These are phyloP conservation scores for Penaeus monodon DNA, from an alignment of 2,888 invertebrate genomes.

Conservation along the genomic window DNA sequence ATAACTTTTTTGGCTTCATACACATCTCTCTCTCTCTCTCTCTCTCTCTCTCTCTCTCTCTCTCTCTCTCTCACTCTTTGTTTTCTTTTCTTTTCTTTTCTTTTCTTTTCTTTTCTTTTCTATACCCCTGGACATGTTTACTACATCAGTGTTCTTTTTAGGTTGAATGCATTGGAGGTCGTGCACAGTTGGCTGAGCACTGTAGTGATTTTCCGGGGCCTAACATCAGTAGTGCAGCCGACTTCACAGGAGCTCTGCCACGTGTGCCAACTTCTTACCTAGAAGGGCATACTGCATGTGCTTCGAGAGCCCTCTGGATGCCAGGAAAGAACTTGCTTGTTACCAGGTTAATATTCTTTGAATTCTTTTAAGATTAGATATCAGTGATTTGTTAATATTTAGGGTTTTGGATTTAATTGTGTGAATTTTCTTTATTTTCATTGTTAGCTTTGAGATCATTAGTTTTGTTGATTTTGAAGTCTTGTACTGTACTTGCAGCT, in stretches of 20 bases:
- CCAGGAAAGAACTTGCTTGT: slow-evolving; percentile 51
- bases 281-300: slow-evolving; percentile 60
- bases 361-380: background rate
- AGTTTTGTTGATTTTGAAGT: too few species aligned
- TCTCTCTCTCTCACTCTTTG: too few species aligned
- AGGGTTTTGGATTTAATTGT: too few species aligned
- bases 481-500: too few species aligned
- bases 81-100: too few species aligned
- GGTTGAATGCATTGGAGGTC: slow-evolving; percentile 59
- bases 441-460: too few species aligned
- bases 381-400: background rate
- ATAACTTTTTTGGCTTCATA: too few species aligned
- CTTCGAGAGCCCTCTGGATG: slow-evolving; percentile 54
- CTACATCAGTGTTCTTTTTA: background rate
- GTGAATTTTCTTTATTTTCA: too few species aligned
- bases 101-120: too few species aligned
- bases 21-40: too few species aligned
- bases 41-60: too few species aligned
- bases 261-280: slow-evolving; percentile 42
- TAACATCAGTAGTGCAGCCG: slow-evolving; percentile 26
- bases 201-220: slow-evolving; percentile 12
- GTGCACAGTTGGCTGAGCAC: slow-evolving; percentile 27
- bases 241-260: slow-evolving; percentile 62
- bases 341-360: slow-evolving; percentile 42
- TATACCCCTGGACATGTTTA: too few species aligned